phyloP scores from a whole-genome alignment of 2,888 invertebrate species.

The Saturnia japonica region DNA sequence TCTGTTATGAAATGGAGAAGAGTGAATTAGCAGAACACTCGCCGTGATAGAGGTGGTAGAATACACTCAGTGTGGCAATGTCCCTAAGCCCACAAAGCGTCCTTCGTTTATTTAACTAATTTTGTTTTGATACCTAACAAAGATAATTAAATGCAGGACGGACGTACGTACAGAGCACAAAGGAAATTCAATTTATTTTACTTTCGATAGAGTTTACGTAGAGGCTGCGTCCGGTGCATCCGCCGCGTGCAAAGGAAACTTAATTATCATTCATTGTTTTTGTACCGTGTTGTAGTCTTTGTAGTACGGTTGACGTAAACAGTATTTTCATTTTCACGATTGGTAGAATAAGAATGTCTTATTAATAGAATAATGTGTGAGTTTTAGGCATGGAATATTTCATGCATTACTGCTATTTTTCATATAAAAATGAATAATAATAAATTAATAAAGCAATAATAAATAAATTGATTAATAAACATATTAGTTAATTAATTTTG shows the following conservation, averaged over 20 bases:
- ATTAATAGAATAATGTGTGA: background rate
- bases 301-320: background rate
- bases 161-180: slow-evolving; percentile 27
- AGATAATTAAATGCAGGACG: background rate
- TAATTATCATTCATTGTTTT: slow-evolving; percentile 22
- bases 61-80: too few relatives aligned
- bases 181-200: slow-evolving; percentile 55
- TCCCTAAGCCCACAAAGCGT: too few relatives aligned
- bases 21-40: too few relatives aligned
- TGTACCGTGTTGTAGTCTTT: background rate
- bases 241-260: slow-evolving; percentile 21
- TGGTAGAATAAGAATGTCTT: too few relatives aligned
- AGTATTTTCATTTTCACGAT: background rate
- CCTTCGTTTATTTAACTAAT: background rate
- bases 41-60: too few relatives aligned
- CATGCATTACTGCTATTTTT: too few relatives aligned
- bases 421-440: too few relatives aligned
- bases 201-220: slow-evolving; percentile 49
- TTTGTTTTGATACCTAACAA: background rate
- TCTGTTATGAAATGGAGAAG: too few relatives aligned
- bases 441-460: too few relatives aligned
- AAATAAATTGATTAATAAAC: too few relatives aligned
- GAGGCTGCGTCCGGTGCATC: slow-evolving; percentile 28
- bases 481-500: too few relatives aligned
- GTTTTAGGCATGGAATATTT: too few relatives aligned